Base-by-base conservation (phyloP, 2,113 vertebrate species). In the Odocoileus hemionus region DNA sequence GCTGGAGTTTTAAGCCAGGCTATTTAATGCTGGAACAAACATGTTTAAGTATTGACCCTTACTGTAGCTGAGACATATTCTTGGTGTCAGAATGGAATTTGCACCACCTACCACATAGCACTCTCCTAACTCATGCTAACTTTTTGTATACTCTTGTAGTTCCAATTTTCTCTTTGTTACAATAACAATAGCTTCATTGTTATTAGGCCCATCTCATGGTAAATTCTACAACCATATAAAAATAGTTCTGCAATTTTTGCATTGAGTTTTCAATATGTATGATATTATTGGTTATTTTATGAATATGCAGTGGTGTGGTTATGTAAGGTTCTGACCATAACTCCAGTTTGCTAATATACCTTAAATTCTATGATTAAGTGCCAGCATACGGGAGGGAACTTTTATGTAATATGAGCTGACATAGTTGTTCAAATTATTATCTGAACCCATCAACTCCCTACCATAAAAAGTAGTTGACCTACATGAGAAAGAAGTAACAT, bases 341-440 rank as follows among this genome's bases (percentile, higher is more conserved):
- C 14, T 96, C 64, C 3, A 64, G 33, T 78, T 97, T 89, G 19
- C 13, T 92, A 82, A 92, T 33, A 58, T 50, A 70, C 16, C 36
- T 93, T 94, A 88, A 80, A 93, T 87, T 95, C 30, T 92, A 16
- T 94, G 70, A 92, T 89, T 96, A 95, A 95, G 5, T 58, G 47
- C 5, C 39, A 86, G 57, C 15, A 15, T 7, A 50, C 79, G 26
- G 45, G 45, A 94, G 61, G n/a, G 12, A 89, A 93, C 58, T 60
- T 97, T 64, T 55, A 67, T 74, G 76, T 12, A 52, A 1, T 58
- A 84, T 94, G 52, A 94, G 9, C n/a, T 50, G 74, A 95, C 30
- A 57, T 52, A 83, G 60, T 30, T 92, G 54, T 83, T 84, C 39
- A 96, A 39, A 47, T 87, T 90, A n/a, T 60, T 96, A 95, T 92